A percentile compares a stretch with the other conserved stretches of the same genome.
phyloP scores from a whole-genome alignment of 2,888 invertebrate genomes.

The Apamea anceps region DNA sequence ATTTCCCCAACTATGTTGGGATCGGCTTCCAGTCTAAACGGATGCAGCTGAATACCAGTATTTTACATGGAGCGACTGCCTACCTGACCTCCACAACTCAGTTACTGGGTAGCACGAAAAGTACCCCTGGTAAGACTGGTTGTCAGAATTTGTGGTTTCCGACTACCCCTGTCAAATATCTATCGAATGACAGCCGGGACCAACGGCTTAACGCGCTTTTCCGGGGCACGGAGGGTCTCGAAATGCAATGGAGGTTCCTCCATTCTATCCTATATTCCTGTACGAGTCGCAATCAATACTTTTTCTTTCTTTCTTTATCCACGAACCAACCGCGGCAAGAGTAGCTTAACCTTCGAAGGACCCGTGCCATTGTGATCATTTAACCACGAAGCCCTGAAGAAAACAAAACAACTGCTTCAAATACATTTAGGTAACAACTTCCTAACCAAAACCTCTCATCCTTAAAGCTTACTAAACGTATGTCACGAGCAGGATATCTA shows the following conservation, averaged over 20 bases:
- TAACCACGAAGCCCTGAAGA: not conserved
- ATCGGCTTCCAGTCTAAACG: not conserved
- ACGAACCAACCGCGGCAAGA: not conserved
- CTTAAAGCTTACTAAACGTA: conserved; percentile 8
- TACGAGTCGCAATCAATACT: no score
- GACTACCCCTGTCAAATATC: no score
- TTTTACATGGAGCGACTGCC: not conserved
- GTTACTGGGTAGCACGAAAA: not conserved
- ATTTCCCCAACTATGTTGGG: not conserved
- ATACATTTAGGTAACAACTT: not conserved
- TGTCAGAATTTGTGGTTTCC: no score
- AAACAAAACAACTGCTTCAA: not conserved
- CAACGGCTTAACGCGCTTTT: not conserved
- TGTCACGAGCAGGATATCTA: conserved; percentile 69
- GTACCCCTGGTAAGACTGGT: no score
- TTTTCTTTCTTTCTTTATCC: no score
- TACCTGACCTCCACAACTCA: not conserved
- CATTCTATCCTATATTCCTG: no score
- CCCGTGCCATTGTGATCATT: not conserved
- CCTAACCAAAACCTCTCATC: conserved; percentile 3
- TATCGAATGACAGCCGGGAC: not conserved
- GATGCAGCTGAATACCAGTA: not conserved
- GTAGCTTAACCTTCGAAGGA: not conserved
- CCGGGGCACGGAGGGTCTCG: no score
- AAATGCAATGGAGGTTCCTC: no score